phyloP scores from a whole-genome alignment of 2,797 vertebrate genomes.

The Tokudaia tokunoshimensis region DNA sequence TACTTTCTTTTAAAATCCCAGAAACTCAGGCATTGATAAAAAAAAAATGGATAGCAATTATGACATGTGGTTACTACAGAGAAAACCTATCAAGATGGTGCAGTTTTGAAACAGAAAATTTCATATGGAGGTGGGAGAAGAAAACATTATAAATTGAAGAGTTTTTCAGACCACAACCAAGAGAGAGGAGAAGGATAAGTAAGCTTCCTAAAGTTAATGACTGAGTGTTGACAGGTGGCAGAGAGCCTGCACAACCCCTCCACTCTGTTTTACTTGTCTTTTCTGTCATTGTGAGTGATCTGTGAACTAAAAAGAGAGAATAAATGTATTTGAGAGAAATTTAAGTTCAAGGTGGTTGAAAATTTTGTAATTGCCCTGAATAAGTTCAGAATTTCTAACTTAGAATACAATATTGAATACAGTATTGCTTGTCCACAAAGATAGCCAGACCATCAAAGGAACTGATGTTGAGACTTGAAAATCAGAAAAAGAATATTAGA shows the following conservation, averaged over 20 bases:
- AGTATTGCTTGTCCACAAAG: background rate
- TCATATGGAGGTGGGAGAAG: background rate
- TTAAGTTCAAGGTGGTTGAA: slow-evolving; percentile 58
- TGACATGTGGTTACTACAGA: background rate
- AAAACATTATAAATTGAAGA: slow-evolving; percentile 33
- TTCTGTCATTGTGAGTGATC: slow-evolving; percentile 66
- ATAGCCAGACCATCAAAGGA: background rate
- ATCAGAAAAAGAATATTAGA: background rate
- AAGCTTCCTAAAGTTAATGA: slow-evolving; percentile 42
- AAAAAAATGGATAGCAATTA: background rate
- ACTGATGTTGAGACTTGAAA: background rate
- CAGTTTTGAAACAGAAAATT: slow-evolving; percentile 5
- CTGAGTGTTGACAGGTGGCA: slow-evolving; percentile 53
- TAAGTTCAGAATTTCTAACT: slow-evolving; percentile 35
- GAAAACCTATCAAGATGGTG: background rate
- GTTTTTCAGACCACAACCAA: slow-evolving; percentile 1
- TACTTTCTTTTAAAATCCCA: too few species aligned
- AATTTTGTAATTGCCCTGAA: slow-evolving; percentile 48
- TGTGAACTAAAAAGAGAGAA: slow-evolving; percentile 44
- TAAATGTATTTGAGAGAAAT: slow-evolving; percentile 47
- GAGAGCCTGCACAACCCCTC: slow-evolving; percentile 20
- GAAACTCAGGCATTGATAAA: background rate
- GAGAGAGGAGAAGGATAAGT: background rate
- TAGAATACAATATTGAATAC: background rate
- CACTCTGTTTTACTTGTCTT: slow-evolving; percentile 69